Conservation (phyloP, 2,888 invertebrate genomes). For the Plebejus argus region DNA sequence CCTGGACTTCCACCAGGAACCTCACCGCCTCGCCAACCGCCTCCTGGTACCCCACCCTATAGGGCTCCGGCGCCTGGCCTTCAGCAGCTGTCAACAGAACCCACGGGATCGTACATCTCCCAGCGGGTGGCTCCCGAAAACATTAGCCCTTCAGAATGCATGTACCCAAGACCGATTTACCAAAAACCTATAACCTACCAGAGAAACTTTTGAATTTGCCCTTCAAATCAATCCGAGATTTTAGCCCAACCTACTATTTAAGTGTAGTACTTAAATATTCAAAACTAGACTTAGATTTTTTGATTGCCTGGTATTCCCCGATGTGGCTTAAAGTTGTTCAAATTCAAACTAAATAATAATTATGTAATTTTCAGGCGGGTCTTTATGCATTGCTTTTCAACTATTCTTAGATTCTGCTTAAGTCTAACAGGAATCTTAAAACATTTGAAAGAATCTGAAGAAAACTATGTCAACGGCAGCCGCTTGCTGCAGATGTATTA, state of each 20-base stretch:
- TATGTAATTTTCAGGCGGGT: not conserved
- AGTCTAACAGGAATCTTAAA: constrained; percentile 63
- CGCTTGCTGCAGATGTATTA: constrained; percentile 36
- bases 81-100: constrained; percentile 57
- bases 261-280: too few relatives aligned
- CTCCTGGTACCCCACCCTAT: constrained; percentile 93
- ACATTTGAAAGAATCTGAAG: constrained; percentile 63
- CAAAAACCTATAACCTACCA: not conserved
- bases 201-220: not conserved
- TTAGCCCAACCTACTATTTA: not conserved
- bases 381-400: constrained; percentile 39
- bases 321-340: not conserved
- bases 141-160: constrained; percentile 58
- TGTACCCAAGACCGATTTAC: constrained; percentile 32
- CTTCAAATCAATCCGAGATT: not conserved
- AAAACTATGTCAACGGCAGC: constrained; percentile 57
- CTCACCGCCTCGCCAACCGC: constrained; percentile 94
- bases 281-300: too few relatives aligned
- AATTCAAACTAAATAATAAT: not conserved
- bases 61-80: constrained; percentile 64
- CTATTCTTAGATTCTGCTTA: constrained; percentile 41
- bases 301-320: too few relatives aligned
- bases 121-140: constrained; percentile 58
- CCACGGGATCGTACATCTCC: constrained; percentile 50
- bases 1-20: constrained; percentile 93